These are phyloP conservation scores for Neodiprion fabricii DNA, from an alignment of 1,140 invertebrate species.

Conservation along the genomic window DNA sequence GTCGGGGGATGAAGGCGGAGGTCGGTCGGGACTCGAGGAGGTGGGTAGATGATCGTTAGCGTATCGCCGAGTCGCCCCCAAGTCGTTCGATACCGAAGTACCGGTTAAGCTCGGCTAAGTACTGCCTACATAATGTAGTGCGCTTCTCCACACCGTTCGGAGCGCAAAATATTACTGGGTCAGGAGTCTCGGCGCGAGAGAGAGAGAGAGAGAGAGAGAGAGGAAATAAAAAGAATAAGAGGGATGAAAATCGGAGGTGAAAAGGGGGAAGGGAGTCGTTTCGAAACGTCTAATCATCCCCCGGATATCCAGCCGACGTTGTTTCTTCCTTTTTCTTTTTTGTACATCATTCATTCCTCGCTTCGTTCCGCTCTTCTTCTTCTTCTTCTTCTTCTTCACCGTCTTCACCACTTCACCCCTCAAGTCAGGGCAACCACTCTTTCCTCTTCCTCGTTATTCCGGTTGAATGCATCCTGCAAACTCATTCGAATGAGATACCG, in stretches of 20 bases:
- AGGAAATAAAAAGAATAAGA: background rate
- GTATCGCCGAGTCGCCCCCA: constrained; percentile 45
- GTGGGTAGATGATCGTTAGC: constrained; percentile 44
- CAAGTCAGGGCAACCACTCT: background rate
- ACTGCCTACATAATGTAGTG: constrained; percentile 21
- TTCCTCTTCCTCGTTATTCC: background rate
- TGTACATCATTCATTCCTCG: background rate
- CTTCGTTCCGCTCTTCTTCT: background rate
- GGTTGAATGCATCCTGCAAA: background rate
- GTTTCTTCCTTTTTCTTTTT: background rate
- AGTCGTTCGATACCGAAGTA: constrained; percentile 44
- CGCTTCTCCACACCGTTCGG: constrained; percentile 30
- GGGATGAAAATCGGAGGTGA: background rate
- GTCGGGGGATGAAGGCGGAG: constrained; percentile 12
- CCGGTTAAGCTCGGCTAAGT: constrained; percentile 37
- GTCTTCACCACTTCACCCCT: background rate
- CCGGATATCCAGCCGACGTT: background rate
- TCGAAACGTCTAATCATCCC: background rate
- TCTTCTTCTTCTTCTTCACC: background rate
- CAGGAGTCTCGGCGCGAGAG: constrained; percentile 34
- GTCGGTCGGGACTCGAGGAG: constrained; percentile 7
- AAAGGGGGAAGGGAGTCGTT: background rate
- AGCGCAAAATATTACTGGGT: constrained; percentile 43
- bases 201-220: background rate
- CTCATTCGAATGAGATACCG: background rate